These are phyloP conservation scores for Neolamprologus falcicula DNA, from an alignment of 2,113 vertebrate genomes.

Conservation along the genomic window DNA sequence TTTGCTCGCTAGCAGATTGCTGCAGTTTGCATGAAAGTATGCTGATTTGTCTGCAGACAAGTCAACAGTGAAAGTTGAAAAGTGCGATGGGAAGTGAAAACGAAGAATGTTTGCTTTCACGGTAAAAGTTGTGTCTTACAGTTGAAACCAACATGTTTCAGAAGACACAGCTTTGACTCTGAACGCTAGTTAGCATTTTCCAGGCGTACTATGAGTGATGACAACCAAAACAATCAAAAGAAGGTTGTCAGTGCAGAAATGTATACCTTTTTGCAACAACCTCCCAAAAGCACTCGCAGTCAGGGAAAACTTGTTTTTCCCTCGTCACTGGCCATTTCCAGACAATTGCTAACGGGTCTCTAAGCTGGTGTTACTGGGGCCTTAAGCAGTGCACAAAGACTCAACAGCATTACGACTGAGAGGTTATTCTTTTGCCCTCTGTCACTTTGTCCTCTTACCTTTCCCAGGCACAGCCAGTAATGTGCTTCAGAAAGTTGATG, in stretches of 20 bases:
- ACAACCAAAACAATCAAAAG: not conserved
- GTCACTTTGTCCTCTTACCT: not conserved
- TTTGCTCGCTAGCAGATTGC: not conserved
- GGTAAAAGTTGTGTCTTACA: not conserved
- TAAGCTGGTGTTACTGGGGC: not conserved
- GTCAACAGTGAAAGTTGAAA: not conserved
- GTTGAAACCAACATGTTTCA: not conserved
- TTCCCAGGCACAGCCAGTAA: constrained; percentile 75
- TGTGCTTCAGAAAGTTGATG: constrained; percentile 81
- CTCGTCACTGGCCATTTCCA: not conserved
- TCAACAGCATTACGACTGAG: not conserved
- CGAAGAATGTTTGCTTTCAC: not conserved
- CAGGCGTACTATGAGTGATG: fast-evolving
- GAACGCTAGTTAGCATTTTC: not conserved
- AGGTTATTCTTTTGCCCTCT: not conserved
- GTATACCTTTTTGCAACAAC: not conserved
- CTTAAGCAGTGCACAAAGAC: not conserved
- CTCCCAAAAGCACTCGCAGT: not conserved
- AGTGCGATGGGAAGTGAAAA: not conserved
- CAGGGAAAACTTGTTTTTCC: not conserved
- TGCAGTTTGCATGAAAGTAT: not conserved
- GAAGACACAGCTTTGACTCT: not conserved
- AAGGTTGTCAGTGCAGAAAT: not conserved
- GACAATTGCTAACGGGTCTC: not conserved
- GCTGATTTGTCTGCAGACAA: not conserved